phyloP scores from a whole-genome alignment of 2,888 invertebrate species.

The Lamellibrachia columna region DNA sequence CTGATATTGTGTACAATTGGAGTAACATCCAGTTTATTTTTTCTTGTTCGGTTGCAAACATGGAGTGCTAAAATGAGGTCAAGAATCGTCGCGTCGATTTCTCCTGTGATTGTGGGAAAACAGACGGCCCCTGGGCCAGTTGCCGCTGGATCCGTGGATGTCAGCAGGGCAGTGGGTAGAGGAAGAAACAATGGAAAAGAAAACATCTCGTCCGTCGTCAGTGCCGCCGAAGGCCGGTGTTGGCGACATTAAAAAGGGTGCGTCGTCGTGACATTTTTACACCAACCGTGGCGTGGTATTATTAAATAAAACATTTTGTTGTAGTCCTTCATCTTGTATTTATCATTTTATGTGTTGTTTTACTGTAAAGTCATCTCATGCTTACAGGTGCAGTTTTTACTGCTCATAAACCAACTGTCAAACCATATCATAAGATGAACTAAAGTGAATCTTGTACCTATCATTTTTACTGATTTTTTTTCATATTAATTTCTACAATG shows the following conservation, averaged over 20 bases:
- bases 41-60: conserved; percentile 26
- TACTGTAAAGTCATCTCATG: too few relatives aligned
- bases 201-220: conserved; percentile 51
- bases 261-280: conserved; percentile 24
- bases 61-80: conserved; percentile 38
- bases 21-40: conserved; percentile 1
- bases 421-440: too few relatives aligned
- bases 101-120: conserved; percentile 22
- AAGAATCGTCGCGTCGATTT: conserved; percentile 22
- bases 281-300: background rate
- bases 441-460: too few relatives aligned
- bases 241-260: conserved; percentile 46
- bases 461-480: too few relatives aligned
- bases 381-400: too few relatives aligned
- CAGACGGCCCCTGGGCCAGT: conserved; percentile 47
- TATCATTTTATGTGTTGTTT: too few relatives aligned
- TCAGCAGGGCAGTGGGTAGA: conserved; percentile 55
- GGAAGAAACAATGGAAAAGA: conserved; percentile 55
- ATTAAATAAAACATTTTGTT: background rate
- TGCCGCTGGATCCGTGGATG: conserved; percentile 28
- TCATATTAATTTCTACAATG: too few relatives aligned
- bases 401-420: too few relatives aligned
- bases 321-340: background rate
- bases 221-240: conserved; percentile 49
- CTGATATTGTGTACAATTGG: conserved; percentile 16